phyloP scores from a whole-genome alignment of 2,113 vertebrate species.

The Nycticorax nycticorax region DNA sequence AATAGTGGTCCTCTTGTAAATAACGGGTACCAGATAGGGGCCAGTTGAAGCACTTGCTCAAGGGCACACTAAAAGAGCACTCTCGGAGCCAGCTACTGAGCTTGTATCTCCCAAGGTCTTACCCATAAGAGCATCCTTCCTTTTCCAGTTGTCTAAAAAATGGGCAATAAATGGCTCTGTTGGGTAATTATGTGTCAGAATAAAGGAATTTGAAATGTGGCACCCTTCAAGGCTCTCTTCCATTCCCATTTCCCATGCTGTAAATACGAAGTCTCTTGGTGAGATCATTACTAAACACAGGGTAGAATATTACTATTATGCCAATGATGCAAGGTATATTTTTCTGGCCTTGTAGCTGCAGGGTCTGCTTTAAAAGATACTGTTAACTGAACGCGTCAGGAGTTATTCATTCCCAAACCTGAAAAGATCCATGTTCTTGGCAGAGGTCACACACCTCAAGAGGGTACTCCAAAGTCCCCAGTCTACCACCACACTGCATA shows the following conservation, averaged over 20 bases:
- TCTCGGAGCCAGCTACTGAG: not conserved
- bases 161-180: not conserved
- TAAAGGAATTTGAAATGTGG: not conserved
- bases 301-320: not conserved
- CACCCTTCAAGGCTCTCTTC: not conserved
- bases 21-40: not conserved
- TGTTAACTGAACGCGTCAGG: not conserved
- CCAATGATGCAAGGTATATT: not conserved
- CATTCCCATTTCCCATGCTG: not conserved
- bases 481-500: not conserved
- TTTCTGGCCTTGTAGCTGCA: not conserved
- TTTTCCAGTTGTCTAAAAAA: not conserved
- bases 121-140: not conserved
- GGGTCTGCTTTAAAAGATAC: not conserved
- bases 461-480: not conserved
- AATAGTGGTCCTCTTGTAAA: not conserved
- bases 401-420: not conserved
- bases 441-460: not conserved
- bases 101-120: not conserved
- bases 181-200: not conserved
- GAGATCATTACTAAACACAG: not conserved
- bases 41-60: not conserved
- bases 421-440: not conserved
- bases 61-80: not conserved
- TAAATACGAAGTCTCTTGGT: not conserved